Conservation (phyloP, 37 sponge, comb jelly and placozoan species). For the Aphrocallistes beatrix region DNA sequence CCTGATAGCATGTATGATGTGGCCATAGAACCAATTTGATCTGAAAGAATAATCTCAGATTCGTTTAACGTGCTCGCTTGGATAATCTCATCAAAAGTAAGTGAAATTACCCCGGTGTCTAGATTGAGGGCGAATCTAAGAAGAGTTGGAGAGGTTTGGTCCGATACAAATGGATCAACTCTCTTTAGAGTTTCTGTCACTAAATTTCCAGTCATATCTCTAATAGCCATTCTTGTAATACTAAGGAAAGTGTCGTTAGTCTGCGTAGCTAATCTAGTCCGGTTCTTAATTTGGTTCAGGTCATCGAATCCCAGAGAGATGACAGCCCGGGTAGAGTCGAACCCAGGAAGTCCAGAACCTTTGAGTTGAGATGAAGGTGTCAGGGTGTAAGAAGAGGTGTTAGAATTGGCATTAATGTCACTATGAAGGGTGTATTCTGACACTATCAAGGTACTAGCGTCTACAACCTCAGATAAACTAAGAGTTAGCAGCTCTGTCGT, state of each 20-base stretch:
- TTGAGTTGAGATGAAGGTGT: slow-evolving; percentile 28
- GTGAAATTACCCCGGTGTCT: slow-evolving; percentile 45
- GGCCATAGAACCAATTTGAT: slow-evolving; percentile 18
- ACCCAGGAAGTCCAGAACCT: slow-evolving; percentile 34
- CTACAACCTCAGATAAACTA: slow-evolving; percentile 55
- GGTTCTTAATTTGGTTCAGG: slow-evolving; percentile 51
- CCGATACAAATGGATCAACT: slow-evolving; percentile 27
- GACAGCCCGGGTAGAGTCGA: slow-evolving; percentile 51
- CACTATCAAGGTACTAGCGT: slow-evolving; percentile 53
- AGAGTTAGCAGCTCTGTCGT: slow-evolving; percentile 40
- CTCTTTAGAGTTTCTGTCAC: slow-evolving; percentile 13
- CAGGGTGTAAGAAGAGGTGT: slow-evolving; percentile 30
- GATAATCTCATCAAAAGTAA: slow-evolving; percentile 70
- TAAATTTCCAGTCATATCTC: slow-evolving; percentile 56
- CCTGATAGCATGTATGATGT: slow-evolving; percentile 25
- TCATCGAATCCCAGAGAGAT: slow-evolving; percentile 48
- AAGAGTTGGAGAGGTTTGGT: slow-evolving; percentile 40
- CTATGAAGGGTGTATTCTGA: slow-evolving; percentile 31
- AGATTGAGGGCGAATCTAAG: slow-evolving; percentile 48
- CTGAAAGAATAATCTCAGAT: slow-evolving; percentile 32
- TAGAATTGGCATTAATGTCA: neutral
- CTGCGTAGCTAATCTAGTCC: slow-evolving; percentile 40
- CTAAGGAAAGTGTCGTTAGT: slow-evolving; percentile 37
- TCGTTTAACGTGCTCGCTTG: slow-evolving; percentile 42
- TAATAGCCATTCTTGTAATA: slow-evolving; percentile 14